Percentiles rank a stretch among this genome's conserved stretches.
phyloP scores from a whole-genome alignment of 30 jellyfish, hydroid and myxozoan genomes.

The Phacellophora camtschatica region DNA sequence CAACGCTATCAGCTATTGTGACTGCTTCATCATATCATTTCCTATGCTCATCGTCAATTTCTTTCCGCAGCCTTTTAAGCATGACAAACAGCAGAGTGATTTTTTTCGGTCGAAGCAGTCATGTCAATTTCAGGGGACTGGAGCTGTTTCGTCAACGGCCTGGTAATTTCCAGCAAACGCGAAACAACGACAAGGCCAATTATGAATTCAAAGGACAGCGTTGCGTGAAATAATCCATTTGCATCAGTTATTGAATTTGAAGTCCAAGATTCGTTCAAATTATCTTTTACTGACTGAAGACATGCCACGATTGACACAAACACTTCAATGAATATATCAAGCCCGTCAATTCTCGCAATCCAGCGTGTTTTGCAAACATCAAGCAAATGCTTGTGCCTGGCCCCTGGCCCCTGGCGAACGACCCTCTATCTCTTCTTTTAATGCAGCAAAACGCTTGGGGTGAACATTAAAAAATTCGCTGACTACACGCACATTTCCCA shows the following conservation, averaged over 20 bases:
- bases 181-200: background rate
- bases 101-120: too few species aligned
- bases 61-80: background rate
- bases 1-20: background rate
- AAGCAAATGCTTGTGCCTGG: background rate
- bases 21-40: background rate
- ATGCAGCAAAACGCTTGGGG: background rate
- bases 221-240: background rate
- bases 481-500: slow-evolving; percentile 31
- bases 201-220: background rate
- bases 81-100: background rate
- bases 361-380: background rate
- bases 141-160: too few species aligned
- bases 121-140: too few species aligned
- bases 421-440: background rate
- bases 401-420: background rate
- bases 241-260: background rate
- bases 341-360: background rate
- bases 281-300: background rate
- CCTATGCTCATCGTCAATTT: background rate
- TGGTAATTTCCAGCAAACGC: background rate
- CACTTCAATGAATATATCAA: background rate
- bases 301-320: background rate
- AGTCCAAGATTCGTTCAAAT: background rate
- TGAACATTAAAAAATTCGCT: background rate